Evolutionary conservation across 2,888 invertebrate genomes (phyloP).

Genomic region (Ceraclea dissimilis): DNA sequence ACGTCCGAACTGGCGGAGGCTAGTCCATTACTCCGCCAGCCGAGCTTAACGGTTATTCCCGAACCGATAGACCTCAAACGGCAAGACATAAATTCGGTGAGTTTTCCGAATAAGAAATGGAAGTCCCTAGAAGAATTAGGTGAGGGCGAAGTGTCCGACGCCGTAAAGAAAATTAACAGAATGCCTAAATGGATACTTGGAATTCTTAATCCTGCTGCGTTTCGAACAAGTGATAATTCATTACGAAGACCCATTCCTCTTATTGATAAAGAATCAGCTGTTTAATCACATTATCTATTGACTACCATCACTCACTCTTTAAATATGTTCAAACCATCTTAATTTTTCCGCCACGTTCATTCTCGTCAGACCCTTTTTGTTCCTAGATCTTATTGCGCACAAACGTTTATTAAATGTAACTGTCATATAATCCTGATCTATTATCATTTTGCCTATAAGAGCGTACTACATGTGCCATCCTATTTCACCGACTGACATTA

Average conservation of each 20-base stretch:
- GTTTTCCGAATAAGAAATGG: constrained; percentile 62
- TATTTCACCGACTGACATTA: too few species aligned
- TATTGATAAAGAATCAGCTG: constrained; percentile 45
- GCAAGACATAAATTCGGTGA: constrained; percentile 39
- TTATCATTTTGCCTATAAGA: too few species aligned
- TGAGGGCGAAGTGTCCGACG: constrained; percentile 31
- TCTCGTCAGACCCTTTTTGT: too few species aligned
- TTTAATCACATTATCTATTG: constrained; percentile 28
- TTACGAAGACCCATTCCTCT: constrained; percentile 42
- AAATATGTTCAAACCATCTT: too few species aligned
- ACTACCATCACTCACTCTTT: too few species aligned
- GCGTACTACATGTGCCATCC: too few species aligned
- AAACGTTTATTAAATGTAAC: too few species aligned
- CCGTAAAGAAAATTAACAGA: constrained; percentile 53
- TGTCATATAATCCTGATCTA: too few species aligned
- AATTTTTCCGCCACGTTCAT: too few species aligned
- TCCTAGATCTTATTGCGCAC: too few species aligned
- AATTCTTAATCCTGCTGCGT: constrained; percentile 63
- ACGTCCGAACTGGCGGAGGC: constrained; percentile 21
- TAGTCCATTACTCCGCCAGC: constrained; percentile 44
- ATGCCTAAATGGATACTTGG: constrained; percentile 69
- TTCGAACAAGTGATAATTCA: constrained; percentile 54
- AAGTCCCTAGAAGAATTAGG: constrained; percentile 67
- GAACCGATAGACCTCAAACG: constrained; percentile 38
- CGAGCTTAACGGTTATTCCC: constrained; percentile 37